Conservation (phyloP, 2,888 invertebrate species). For the Cephus pulcher region DNA sequence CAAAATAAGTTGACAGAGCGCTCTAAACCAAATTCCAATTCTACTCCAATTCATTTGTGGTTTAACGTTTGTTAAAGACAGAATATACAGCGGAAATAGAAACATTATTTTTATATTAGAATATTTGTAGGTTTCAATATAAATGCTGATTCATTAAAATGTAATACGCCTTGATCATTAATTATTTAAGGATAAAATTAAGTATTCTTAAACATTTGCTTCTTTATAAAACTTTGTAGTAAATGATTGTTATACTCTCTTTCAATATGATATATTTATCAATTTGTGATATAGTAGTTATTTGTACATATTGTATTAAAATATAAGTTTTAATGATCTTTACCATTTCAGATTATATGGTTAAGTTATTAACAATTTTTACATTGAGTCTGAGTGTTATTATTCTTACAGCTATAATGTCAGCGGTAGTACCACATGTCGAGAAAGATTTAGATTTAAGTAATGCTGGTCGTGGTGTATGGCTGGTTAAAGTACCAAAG, state of each 20-base stretch:
- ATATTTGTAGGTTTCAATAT: background rate
- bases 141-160: background rate
- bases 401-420: conserved; percentile 47
- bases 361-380: background rate
- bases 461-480: conserved; percentile 91
- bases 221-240: background rate
- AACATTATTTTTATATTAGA: background rate
- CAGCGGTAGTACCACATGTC: conserved; percentile 69
- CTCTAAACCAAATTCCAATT: background rate
- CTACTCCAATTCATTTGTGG: background rate
- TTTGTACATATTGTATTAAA: background rate
- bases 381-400: background rate
- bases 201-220: background rate
- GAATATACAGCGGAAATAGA: background rate
- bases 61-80: background rate
- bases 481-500: conserved; percentile 97
- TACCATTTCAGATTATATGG: background rate
- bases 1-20: background rate
- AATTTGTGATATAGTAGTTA: background rate
- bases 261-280: background rate
- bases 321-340: background rate
- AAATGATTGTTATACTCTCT: too few species aligned
- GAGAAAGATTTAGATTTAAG: conserved; percentile 88
- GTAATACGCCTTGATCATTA: background rate
- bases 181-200: background rate